phyloP scores from a whole-genome alignment of 1,140 invertebrate genomes.

The Trypoxylus dichotomus region DNA sequence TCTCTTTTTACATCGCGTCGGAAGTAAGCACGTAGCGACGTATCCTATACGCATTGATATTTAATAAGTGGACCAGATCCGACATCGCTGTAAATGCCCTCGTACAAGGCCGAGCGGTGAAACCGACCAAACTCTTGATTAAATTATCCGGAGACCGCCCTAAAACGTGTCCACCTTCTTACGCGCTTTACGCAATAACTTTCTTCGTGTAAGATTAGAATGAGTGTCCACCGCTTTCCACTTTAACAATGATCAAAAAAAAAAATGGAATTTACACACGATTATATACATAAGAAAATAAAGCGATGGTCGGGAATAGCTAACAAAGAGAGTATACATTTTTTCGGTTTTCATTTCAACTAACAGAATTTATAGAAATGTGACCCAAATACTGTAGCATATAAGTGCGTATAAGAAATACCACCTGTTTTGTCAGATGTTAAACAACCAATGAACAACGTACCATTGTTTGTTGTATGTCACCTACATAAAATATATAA shows the following conservation, averaged over 20 bases:
- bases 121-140: conserved; percentile 4
- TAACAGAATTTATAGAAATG: not conserved
- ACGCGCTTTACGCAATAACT: conserved; percentile 28
- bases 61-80: conserved; percentile 33
- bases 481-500: not conserved
- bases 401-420: not conserved
- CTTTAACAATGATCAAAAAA: not conserved
- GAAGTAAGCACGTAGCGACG: not conserved
- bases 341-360: not conserved
- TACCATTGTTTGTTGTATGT: not conserved
- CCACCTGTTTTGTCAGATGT: not conserved
- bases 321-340: not conserved
- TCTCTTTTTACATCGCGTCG: not conserved
- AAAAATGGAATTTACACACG: not conserved
- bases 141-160: conserved; percentile 2
- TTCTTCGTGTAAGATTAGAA: conserved; percentile 7
- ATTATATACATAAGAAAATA: not conserved
- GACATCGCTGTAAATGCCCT: conserved; percentile 34
- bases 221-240: not conserved
- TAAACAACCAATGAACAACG: not conserved
- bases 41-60: not conserved
- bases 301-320: not conserved
- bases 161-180: conserved; percentile 13
- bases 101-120: conserved; percentile 30
- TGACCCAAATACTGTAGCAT: not conserved